phyloP scores from a whole-genome alignment of 2,113 vertebrate species.

The Vimba vimba region DNA sequence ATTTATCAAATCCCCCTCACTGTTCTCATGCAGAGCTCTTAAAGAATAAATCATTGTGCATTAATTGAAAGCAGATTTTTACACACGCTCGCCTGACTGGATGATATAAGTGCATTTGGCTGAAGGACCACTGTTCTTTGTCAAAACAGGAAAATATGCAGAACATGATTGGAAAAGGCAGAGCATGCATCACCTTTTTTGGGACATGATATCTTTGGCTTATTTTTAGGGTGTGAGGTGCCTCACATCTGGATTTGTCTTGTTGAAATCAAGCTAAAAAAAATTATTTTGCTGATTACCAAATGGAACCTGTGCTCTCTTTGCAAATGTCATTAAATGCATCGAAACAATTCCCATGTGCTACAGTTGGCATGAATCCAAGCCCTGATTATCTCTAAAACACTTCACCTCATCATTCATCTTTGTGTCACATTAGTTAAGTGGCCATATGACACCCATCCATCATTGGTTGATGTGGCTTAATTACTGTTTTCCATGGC shows the following conservation, averaged over 20 bases:
- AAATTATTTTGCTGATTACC: slow-evolving; percentile 62
- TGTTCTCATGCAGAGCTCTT: slow-evolving; percentile 57
- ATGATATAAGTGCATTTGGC: slow-evolving; percentile 70
- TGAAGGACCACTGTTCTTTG: slow-evolving; percentile 54
- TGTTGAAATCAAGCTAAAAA: slow-evolving; percentile 62
- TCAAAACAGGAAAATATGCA: slow-evolving; percentile 71
- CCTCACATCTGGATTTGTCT: slow-evolving; percentile 67
- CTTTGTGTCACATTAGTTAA: slow-evolving; percentile 71
- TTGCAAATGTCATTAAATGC: slow-evolving; percentile 61
- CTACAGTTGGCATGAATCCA: slow-evolving; percentile 60
- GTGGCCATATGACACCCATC: slow-evolving; percentile 65
- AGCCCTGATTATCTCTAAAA: slow-evolving; percentile 70
- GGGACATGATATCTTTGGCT: slow-evolving; percentile 34
- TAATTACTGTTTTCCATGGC: slow-evolving; percentile 64
- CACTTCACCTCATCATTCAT: slow-evolving; percentile 71
- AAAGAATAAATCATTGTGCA: slow-evolving; percentile 63
- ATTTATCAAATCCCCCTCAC: slow-evolving; percentile 51
- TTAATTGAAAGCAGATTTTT: slow-evolving; percentile 74
- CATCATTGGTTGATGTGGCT: slow-evolving; percentile 68
- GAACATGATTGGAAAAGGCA: slow-evolving; percentile 56
- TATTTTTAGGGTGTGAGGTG: slow-evolving; percentile 41
- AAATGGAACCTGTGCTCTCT: slow-evolving; percentile 62
- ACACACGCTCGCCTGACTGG: slow-evolving; percentile 51
- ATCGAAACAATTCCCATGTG: slow-evolving; percentile 59
- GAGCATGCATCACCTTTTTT: slow-evolving; percentile 43